Evolutionary conservation across 2,888 invertebrate species (phyloP).

Genomic region (Scaptomyza caliginosa): DNA sequence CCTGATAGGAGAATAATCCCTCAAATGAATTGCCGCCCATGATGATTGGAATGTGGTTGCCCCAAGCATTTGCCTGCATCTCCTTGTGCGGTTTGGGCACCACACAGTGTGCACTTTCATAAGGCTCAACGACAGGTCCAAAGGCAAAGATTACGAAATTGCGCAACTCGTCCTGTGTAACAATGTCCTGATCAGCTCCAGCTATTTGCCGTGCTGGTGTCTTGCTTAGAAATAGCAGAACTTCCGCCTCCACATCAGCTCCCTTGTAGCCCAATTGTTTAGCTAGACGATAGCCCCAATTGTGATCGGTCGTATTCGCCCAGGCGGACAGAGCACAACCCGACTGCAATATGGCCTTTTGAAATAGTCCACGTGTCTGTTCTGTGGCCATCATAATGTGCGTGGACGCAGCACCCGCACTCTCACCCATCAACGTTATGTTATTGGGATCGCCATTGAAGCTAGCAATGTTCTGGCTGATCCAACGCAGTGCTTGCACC

Average conservation of each 20-base stretch:
- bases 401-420: slow-evolving; percentile 85
- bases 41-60: slow-evolving; percentile 81
- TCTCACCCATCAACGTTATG: slow-evolving; percentile 85
- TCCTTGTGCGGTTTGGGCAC: slow-evolving; percentile 71
- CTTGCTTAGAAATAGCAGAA: slow-evolving; percentile 60
- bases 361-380: slow-evolving; percentile 83
- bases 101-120: slow-evolving; percentile 73
- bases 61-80: slow-evolving; percentile 76
- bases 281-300: slow-evolving; percentile 80
- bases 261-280: slow-evolving; percentile 81
- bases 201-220: slow-evolving; percentile 56
- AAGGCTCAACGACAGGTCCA: slow-evolving; percentile 81
- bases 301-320: slow-evolving; percentile 67
- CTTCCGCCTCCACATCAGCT: slow-evolving; percentile 76
- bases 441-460: slow-evolving; percentile 85
- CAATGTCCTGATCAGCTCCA: slow-evolving; percentile 61
- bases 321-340: slow-evolving; percentile 79
- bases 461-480: slow-evolving; percentile 84
- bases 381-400: slow-evolving; percentile 85
- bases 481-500: slow-evolving; percentile 85
- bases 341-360: slow-evolving; percentile 82
- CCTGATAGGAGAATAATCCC: slow-evolving; percentile 76
- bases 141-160: slow-evolving; percentile 72
- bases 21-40: slow-evolving; percentile 82
- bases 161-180: slow-evolving; percentile 71